Base-by-base conservation (phyloP, 2,888 invertebrate genomes). In the Phyllotreta striolata region DNA sequence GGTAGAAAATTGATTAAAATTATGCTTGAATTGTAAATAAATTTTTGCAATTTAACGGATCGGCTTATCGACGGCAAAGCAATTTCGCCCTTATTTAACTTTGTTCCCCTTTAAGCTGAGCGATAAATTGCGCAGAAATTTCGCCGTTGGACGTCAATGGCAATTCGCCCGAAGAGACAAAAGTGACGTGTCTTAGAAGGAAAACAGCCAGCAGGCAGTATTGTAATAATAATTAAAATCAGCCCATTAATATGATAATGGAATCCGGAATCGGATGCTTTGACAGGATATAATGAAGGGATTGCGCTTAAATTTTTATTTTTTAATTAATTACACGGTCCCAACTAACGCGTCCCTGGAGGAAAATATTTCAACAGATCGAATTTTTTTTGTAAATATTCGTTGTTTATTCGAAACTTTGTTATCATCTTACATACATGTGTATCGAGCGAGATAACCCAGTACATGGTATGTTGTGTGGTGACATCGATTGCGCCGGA, bases 191-290 rank as follows among this genome's bases (percentile, higher is more conserved):
- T 34, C 12, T 40, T 51, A 58, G 35, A 10, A 40, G 49, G 10
- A 34, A 51, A 51, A 49, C 39, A 58, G 34, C 49, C 41, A n/a
- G 49, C 13, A 40, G 35, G 9, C 58, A 52, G 24, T 58, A 51
- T 58, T 58, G 40, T 51, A 34, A 51, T 56, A 62, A 56, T 62
- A 62, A 56, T 49, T 62, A 56, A 62, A 62, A 51, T 51, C 46
- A 43, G n/a, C 24, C 49, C 51, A 56, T 62, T 62, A 62, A 56
- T 62, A 62, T 56, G 62, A 49, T 56, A 62, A 62, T 56, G 10
- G 41, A 51, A 43, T 40, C 35, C 41, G 37, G 35, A 62, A 55
- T 40, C 47, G 34, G 57, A 38, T 57, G 57, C 52, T 52, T 52
- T 52, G 52, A 52, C 52, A 52, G 52, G 52, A 52, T 34, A 52